Evolutionary conservation across 2,888 invertebrate genomes (phyloP).

Genomic region (Xylota segnis): DNA sequence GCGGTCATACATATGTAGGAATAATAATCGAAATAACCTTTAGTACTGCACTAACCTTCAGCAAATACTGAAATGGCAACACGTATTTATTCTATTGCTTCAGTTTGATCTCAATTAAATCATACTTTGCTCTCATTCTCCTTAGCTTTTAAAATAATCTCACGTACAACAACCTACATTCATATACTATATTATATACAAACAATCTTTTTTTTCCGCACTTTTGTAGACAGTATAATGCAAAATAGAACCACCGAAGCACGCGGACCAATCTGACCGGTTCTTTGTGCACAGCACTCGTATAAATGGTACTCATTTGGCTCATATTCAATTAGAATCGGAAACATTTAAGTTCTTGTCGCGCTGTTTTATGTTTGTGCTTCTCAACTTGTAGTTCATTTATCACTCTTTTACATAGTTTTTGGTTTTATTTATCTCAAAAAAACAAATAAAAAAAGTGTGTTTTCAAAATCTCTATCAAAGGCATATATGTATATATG

Average conservation of each 20-base stretch:
- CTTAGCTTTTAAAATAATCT: slow-evolving; percentile 45
- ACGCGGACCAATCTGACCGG: slow-evolving; percentile 72
- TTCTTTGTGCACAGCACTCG: slow-evolving; percentile 65
- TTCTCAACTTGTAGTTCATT: slow-evolving; percentile 67
- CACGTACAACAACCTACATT: slow-evolving; percentile 39
- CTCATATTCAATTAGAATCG: slow-evolving; percentile 69
- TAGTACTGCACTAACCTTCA: background rate
- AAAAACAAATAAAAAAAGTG: no score
- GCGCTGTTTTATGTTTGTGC: slow-evolving; percentile 65
- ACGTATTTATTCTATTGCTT: slow-evolving; percentile 1
- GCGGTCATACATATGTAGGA: no score
- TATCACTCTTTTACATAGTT: slow-evolving; percentile 53
- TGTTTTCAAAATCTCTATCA: slow-evolving; percentile 42
- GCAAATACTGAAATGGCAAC: slow-evolving; percentile 22
- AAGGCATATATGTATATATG: slow-evolving; percentile 40
- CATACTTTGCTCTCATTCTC: slow-evolving; percentile 43
- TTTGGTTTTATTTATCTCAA: slow-evolving; percentile 8
- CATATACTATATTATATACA: slow-evolving; percentile 3
- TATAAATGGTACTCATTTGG: slow-evolving; percentile 66
- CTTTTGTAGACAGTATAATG: slow-evolving; percentile 41
- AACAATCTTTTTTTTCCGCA: slow-evolving; percentile 17
- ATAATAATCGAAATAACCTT: background rate
- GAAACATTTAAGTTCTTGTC: slow-evolving; percentile 62
- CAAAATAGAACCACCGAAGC: slow-evolving; percentile 58
- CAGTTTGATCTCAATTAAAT: slow-evolving; percentile 12